Conservation (phyloP, 2,888 invertebrate genomes). For the Congeria kusceri region DNA sequence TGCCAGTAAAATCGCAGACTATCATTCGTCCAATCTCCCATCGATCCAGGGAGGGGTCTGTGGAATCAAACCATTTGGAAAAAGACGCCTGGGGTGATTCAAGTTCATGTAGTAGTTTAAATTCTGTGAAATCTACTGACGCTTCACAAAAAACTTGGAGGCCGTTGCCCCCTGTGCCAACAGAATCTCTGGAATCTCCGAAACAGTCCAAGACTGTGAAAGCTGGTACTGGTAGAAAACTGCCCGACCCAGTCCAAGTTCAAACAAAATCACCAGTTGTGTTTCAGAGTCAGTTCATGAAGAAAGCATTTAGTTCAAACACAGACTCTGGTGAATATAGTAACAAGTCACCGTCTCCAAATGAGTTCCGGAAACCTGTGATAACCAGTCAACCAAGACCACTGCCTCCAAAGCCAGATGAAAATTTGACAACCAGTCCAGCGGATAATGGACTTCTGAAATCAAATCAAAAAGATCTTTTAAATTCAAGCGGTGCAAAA, state of each 20-base stretch:
- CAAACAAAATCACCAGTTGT: conserved; percentile 57
- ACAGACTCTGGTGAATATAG: conserved; percentile 32
- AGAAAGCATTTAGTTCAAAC: conserved; percentile 53
- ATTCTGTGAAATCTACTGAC: conserved; percentile 40
- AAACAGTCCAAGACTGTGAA: conserved; percentile 60
- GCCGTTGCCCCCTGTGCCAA: conserved; percentile 68
- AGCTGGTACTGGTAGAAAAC: conserved; percentile 58
- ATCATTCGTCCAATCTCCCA: conserved; percentile 53
- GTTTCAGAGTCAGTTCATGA: conserved; percentile 75
- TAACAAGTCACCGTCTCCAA: conserved; percentile 10
- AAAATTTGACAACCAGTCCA: conserved; percentile 15
- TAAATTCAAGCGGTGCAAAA: conserved; percentile 24
- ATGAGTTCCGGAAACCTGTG: conserved; percentile 23
- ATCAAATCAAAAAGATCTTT: not conserved
- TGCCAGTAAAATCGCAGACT: conserved; percentile 48
- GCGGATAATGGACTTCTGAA: conserved; percentile 8
- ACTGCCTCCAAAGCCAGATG: conserved; percentile 37
- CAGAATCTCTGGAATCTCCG: conserved; percentile 56
- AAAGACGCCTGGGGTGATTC: conserved; percentile 65
- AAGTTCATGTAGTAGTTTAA: conserved; percentile 56
- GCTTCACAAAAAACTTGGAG: conserved; percentile 58
- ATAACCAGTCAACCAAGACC: conserved; percentile 56
- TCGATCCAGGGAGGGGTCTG: conserved; percentile 57
- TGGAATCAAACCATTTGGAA: conserved; percentile 55
- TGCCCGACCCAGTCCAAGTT: conserved; percentile 63